Conservation (phyloP, 2,888 invertebrate genomes). For the Toxonevra muliebris region DNA sequence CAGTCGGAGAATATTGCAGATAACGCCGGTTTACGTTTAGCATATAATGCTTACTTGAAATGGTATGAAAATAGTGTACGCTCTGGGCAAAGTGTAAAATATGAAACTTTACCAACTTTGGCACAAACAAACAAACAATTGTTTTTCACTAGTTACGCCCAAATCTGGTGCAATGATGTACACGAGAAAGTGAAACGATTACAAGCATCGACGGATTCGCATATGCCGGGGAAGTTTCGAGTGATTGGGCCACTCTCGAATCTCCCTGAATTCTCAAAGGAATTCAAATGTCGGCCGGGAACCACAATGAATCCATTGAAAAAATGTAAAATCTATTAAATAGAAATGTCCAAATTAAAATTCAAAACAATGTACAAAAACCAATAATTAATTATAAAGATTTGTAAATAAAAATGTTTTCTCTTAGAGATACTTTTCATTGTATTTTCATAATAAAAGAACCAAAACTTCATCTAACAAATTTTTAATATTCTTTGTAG, state of each 20-base stretch:
- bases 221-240: conserved; percentile 51
- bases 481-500: no score
- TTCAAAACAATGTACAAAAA: background rate
- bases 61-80: conserved; percentile 47
- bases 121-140: conserved; percentile 54
- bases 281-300: conserved; percentile 49
- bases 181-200: conserved; percentile 38
- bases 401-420: no score
- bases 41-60: conserved; percentile 54
- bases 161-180: conserved; percentile 57
- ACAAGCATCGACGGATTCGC: conserved; percentile 46
- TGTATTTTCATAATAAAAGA: no score
- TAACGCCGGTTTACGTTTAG: conserved; percentile 58
- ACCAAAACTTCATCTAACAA: no score
- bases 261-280: conserved; percentile 55
- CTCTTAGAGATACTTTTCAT: no score
- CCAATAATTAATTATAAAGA: background rate
- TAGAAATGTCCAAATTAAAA: no score
- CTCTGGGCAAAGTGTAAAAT: conserved; percentile 31
- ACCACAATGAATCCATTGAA: conserved; percentile 53
- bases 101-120: conserved; percentile 51
- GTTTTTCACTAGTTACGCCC: conserved; percentile 60
- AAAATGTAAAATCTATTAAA: conserved; percentile 56
- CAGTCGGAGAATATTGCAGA: conserved; percentile 62
- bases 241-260: conserved; percentile 58